Evolutionary conservation across 1,140 invertebrate genomes (phyloP).

Genomic region (Drosophila athabasca): DNA sequence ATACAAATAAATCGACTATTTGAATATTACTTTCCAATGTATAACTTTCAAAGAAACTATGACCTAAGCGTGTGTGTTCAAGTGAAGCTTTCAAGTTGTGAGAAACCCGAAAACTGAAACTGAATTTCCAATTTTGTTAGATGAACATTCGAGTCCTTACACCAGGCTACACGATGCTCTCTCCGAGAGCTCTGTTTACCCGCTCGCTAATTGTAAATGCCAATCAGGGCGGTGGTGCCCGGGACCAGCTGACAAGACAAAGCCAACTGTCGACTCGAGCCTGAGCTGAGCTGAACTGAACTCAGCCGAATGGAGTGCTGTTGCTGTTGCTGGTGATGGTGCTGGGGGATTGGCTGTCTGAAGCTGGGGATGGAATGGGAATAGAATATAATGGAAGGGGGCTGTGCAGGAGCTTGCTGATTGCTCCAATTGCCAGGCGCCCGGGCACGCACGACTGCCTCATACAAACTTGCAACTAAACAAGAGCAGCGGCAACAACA

Average conservation of each 20-base stretch:
- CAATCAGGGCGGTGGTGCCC: constrained; percentile 67
- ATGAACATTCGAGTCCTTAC: background rate
- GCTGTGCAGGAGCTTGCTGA: constrained; percentile 56
- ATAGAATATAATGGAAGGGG: constrained; percentile 13
- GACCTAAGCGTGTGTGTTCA: too few species aligned
- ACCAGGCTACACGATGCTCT: constrained; percentile 35
- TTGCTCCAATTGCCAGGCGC: constrained; percentile 76
- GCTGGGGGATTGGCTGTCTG: constrained; percentile 25
- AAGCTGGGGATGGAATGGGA: constrained; percentile 27
- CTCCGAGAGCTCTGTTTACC: constrained; percentile 57
- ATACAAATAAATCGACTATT: too few species aligned
- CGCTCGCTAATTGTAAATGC: constrained; percentile 82
- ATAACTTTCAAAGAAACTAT: too few species aligned
- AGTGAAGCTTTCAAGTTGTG: too few species aligned
- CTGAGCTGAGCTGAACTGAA: constrained; percentile 21
- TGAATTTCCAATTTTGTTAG: too few species aligned
- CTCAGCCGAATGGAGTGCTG: constrained; percentile 25
- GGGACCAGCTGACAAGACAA: constrained; percentile 42
- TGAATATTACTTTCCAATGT: too few species aligned
- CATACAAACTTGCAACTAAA: constrained; percentile 76
- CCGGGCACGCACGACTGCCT: constrained; percentile 76
- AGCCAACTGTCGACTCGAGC: constrained; percentile 29
- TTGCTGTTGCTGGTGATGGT: background rate
- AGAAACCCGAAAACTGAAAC: too few species aligned
- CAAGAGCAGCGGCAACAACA: constrained; percentile 29